Evolutionary conservation across 2,797 vertebrate genomes (phyloP), one percentile per base, ranked within the genome.

Genomic region (Leptodactylus fallax): DNA sequence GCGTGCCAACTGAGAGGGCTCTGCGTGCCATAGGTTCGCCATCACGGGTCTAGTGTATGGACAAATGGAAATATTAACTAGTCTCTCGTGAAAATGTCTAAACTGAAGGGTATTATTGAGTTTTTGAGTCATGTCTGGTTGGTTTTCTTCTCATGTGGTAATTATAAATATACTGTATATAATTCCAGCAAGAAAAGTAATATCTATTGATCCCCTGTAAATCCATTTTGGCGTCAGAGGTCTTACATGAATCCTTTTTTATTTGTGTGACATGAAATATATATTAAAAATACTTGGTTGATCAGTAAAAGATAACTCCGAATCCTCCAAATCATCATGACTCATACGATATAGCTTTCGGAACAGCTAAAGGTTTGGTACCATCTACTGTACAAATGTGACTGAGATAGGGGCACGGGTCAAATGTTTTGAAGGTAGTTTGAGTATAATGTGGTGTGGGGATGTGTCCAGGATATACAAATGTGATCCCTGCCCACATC

Each of bases 251-350:
- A 69, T 36, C 65, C 25, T 36, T 69, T 69, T 69, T 69, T 36
- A 69, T 36, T 69, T 69, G 65, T 36, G 25, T 69, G 65, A 69
- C 65, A 69, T 69, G 9, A 63, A 61, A 67, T 67, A 67, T 67
- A 25, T 67, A 27, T 67, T 67, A 67, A 67, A 67, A 25, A 67
- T 71, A 36, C 16, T 36, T 71, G 12, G 27, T 71, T 51, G 19
- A n/a, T 21, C 47, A 21, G 51, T 25, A 45, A 47, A 13, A 74
- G 63, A 74, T 6, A 74, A 3, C 3, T 74, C 71, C 36, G 47
- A 58, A 47, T 47, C 14, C 27, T 45, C 71, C 6, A 7, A 19
- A 45, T 21, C 19, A 17, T 74, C 0, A 11, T 74, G 36, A 67
- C 63, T 67, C 61, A 65, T 8, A 12, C 4, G 1, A 60, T 45